These are phyloP conservation scores for Myotis lucifugus DNA, from an alignment of 2,113 vertebrate genomes.

Conservation along the genomic window DNA sequence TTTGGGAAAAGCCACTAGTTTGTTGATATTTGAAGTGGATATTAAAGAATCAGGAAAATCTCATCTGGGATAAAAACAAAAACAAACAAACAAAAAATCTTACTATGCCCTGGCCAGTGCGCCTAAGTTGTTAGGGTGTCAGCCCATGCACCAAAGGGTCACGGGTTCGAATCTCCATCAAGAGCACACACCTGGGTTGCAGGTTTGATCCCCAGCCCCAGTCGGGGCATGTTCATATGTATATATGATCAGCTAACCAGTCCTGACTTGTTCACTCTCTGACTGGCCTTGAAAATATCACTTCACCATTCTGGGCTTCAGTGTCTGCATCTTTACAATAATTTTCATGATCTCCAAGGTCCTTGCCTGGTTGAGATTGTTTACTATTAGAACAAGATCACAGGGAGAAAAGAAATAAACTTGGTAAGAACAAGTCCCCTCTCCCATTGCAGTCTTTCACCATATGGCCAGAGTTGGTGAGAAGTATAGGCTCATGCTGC, in stretches of 20 bases:
- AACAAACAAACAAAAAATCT: background rate
- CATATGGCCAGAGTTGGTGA: background rate
- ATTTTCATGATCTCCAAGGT: background rate
- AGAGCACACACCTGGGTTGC: too few species aligned
- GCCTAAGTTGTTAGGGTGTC: too few species aligned
- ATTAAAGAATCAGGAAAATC: background rate
- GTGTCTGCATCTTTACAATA: background rate
- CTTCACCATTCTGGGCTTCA: background rate
- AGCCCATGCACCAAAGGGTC: too few species aligned
- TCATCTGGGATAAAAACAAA: background rate
- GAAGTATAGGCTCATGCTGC: background rate
- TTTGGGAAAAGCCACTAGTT: background rate
- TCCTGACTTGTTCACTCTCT: background rate
- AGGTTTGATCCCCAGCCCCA: too few species aligned
- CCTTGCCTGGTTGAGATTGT: background rate
- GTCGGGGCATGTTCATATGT: too few species aligned
- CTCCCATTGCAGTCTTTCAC: background rate
- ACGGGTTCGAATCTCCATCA: too few species aligned
- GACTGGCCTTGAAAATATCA: background rate
- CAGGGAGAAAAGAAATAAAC: background rate
- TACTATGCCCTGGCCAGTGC: background rate
- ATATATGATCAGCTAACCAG: background rate
- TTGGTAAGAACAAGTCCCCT: background rate
- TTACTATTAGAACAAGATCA: background rate
- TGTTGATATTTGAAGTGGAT: background rate